Conservation (phyloP, 2,113 vertebrate genomes). For the Tenrec ecaudatus region DNA sequence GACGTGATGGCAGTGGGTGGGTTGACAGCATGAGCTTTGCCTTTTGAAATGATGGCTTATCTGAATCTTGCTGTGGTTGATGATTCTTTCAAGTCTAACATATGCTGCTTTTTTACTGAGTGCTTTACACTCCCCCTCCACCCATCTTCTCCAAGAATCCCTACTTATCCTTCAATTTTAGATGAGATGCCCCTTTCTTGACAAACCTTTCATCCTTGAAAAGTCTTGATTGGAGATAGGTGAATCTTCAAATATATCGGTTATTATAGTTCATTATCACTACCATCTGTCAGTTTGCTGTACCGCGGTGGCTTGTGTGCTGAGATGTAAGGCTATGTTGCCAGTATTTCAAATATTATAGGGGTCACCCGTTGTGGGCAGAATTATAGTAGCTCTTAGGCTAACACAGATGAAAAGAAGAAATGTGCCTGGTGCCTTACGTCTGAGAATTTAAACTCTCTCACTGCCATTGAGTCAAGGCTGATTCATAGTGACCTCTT, state of each 20-base stretch:
- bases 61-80: not conserved
- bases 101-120: not conserved
- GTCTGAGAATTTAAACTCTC: not conserved
- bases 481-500: too few species aligned
- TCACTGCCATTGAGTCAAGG: too few species aligned
- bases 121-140: not conserved
- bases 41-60: not conserved
- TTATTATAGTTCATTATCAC: not conserved
- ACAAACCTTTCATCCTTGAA: constrained; percentile 19
- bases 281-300: not conserved
- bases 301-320: not conserved
- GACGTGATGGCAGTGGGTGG: too few species aligned
- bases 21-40: not conserved
- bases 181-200: constrained; percentile 7
- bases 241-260: not conserved
- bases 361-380: not conserved
- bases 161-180: not conserved
- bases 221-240: not conserved
- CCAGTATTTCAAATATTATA: not conserved
- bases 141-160: not conserved
- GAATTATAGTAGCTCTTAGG: not conserved
- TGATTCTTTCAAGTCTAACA: not conserved
- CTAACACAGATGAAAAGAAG: not conserved
- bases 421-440: not conserved
- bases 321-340: not conserved